phyloP scores from a whole-genome alignment of 2,888 invertebrate species.

The Torymus aiolomorphi region DNA sequence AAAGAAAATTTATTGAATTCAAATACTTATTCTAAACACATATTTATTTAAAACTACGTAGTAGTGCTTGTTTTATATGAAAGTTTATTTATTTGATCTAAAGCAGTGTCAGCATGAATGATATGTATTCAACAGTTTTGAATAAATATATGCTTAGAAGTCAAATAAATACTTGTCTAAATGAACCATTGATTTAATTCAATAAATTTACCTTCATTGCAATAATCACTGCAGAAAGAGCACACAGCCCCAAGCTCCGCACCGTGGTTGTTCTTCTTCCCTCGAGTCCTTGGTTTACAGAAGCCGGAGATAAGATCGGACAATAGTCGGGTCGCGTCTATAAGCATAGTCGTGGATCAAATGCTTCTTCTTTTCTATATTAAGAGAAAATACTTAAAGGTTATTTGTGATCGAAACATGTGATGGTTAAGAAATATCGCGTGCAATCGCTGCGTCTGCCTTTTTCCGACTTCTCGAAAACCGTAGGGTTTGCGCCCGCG shows the following conservation, averaged over 20 bases:
- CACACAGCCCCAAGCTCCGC: background rate
- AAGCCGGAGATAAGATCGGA: conserved; percentile 27
- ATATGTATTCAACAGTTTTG: background rate
- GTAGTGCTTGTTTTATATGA: background rate
- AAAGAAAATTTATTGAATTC: conserved; percentile 28
- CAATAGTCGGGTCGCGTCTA: conserved; percentile 15
- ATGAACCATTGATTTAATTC: too few relatives aligned
- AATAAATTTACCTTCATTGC: conserved; percentile 3
- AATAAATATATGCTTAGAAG: conserved; percentile 3
- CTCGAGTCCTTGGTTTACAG: conserved; percentile 8
- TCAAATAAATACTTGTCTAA: conserved; percentile 20
- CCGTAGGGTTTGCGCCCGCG: conserved; percentile 7
- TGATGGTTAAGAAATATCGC: conserved; percentile 9
- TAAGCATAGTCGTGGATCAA: conserved; percentile 19
- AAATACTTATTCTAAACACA: conserved; percentile 11
- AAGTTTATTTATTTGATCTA: conserved; percentile 3
- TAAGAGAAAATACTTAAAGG: conserved; percentile 3
- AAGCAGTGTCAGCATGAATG: too few relatives aligned
- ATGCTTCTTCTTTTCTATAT: conserved; percentile 43
- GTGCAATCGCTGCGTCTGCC: conserved; percentile 15
- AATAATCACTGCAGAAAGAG: background rate
- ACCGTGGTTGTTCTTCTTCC: conserved; percentile 27
- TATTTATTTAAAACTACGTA: conserved; percentile 3
- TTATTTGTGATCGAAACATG: conserved; percentile 24
- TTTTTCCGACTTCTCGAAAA: conserved; percentile 28